Evolutionary conservation across 1,140 invertebrate genomes (phyloP), one percentile per base, ranked within the genome.

Genomic region (Harlomillsia oculata): DNA sequence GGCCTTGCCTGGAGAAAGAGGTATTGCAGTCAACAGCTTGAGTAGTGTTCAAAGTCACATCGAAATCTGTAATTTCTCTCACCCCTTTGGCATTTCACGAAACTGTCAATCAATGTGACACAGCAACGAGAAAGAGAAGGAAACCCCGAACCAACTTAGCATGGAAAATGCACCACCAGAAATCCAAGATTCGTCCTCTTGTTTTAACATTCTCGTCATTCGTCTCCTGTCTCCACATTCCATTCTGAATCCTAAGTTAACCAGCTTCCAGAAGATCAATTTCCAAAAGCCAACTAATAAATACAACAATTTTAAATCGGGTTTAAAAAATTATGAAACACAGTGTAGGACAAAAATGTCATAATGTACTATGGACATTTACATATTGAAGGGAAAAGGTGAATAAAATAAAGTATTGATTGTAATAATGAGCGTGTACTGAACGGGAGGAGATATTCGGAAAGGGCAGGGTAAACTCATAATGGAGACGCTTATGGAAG

Each of bases 81-180:
- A 58, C 56, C 56, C 56, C 50, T 58, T 53, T 50, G 9, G 39
- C 49, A 58, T 52, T 53, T 34, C 56, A 25, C 51, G 2, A 28
- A 25, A 18, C 55, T 58, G 56, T 58, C 56, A 58, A 58, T 58
- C 56, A 58, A 48, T 52, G 56, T 53, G 56, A 45, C 56, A n/a
- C 23, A 11, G 25, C 23, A 20, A 18, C 30, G 45, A n/a, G 45
- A 48, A 30, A 30, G 45, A 48, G 28, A 48, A 48, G 45, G 30
- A 34, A n/a, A n/a, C n/a, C n/a, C n/a, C n/a, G n/a, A n/a, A n/a
- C n/a, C n/a, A n/a, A n/a, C n/a, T n/a, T 34, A 14, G 14, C 30
- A 34, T 34, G 14, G 14, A 8, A 34, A 14, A 8, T 14, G 14
- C 30, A 34, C 30, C 6, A 6, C 14, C 14, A 34, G 6, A 34